These are phyloP conservation scores for Bombus confusus DNA, from an alignment of 1,140 invertebrate species.

Conservation along the genomic window DNA sequence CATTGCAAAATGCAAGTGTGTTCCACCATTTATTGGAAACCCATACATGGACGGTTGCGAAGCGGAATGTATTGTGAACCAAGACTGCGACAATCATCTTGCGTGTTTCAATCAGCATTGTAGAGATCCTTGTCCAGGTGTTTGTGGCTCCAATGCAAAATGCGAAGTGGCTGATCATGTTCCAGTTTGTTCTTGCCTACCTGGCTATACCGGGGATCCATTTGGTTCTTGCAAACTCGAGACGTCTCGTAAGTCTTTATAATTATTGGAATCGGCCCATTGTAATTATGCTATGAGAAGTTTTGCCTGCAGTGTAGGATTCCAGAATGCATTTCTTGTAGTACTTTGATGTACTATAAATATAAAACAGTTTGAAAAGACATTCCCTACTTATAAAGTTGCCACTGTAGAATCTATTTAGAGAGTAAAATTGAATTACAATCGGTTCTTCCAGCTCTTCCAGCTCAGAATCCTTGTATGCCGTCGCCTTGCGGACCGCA, in stretches of 20 bases:
- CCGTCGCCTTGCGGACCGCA: conserved; percentile 92
- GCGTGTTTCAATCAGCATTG: conserved; percentile 94
- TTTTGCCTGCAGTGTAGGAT: neutral
- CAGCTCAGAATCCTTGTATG: conserved; percentile 87
- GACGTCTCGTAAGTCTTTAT: conserved; percentile 69
- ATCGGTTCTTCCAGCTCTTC: conserved; percentile 67
- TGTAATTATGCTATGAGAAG: neutral
- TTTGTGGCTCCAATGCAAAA: conserved; percentile 90
- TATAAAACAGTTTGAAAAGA: neutral
- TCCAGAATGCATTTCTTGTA: neutral
- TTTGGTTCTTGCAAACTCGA: conserved; percentile 88
- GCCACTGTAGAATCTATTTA: no score
- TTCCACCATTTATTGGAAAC: conserved; percentile 93
- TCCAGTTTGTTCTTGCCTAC: conserved; percentile 90
- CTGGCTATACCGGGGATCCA: conserved; percentile 90
- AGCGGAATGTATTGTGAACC: conserved; percentile 90
- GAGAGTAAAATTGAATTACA: neutral
- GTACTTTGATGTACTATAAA: neutral
- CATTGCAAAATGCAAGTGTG: conserved; percentile 89
- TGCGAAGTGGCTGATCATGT: conserved; percentile 92
- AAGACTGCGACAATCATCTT: conserved; percentile 90
- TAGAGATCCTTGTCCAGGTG: conserved; percentile 91
- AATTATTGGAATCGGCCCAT: neutral
- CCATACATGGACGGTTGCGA: conserved; percentile 89
- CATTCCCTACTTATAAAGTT: no score